These are phyloP conservation scores for Galerucella pusilla DNA, from an alignment of 2,888 invertebrate genomes.

Conservation along the genomic window DNA sequence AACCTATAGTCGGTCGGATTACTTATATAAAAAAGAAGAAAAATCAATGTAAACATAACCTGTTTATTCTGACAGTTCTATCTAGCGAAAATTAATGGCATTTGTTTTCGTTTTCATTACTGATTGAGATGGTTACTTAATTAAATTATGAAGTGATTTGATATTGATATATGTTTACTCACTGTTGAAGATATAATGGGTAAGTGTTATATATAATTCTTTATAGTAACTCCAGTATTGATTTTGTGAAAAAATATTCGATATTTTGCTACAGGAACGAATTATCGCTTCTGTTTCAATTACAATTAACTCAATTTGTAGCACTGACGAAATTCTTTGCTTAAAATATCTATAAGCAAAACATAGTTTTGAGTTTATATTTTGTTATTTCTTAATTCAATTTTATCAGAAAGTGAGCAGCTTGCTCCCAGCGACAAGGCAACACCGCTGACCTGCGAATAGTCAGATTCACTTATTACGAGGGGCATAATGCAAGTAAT, in stretches of 20 bases:
- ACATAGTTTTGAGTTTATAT: too few relatives aligned
- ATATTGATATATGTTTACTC: background rate
- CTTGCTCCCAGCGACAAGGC: too few relatives aligned
- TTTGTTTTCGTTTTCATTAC: constrained; percentile 14
- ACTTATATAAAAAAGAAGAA: background rate
- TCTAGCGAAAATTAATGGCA: background rate
- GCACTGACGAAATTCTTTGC: too few relatives aligned
- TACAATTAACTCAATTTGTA: background rate
- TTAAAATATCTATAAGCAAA: too few relatives aligned
- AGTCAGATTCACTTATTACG: too few relatives aligned
- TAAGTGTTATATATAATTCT: constrained; percentile 18
- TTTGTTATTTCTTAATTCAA: too few relatives aligned
- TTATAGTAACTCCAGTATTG: background rate
- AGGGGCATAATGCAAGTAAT: too few relatives aligned
- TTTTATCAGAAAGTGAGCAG: too few relatives aligned
- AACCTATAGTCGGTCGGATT: too few relatives aligned
- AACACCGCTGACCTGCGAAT: too few relatives aligned
- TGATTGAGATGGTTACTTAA: constrained; percentile 33
- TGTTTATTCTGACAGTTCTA: constrained; percentile 6
- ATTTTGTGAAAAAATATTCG: constrained; percentile 3
- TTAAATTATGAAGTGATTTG: constrained; percentile 19
- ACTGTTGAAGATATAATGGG: constrained; percentile 9
- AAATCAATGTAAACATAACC: constrained; percentile 26
- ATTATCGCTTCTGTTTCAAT: background rate
- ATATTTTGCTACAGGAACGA: background rate